phyloP scores from a whole-genome alignment of 2,797 vertebrate genomes.

The Orestias chungarensis region DNA sequence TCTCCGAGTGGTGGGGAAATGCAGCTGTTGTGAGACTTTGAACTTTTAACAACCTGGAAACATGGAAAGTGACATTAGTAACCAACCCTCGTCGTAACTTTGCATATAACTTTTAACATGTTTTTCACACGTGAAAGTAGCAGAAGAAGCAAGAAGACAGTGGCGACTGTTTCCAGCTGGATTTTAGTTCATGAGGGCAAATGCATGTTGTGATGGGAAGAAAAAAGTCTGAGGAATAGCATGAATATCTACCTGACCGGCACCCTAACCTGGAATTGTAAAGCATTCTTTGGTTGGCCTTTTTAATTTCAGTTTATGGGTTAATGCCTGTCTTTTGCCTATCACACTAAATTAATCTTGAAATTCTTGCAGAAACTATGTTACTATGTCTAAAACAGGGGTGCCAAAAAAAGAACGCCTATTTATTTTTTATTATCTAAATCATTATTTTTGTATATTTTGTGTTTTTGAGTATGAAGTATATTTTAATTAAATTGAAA shows the following conservation, averaged over 20 bases:
- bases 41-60: conserved; percentile 35
- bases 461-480: no score
- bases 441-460: no score
- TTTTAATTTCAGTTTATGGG: background rate
- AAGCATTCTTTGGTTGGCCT: background rate
- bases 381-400: no score
- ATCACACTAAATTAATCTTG: background rate
- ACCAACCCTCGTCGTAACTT: background rate
- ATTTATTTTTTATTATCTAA: no score
- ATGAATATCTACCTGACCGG: background rate
- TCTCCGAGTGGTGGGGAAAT: conserved; percentile 16
- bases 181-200: no score
- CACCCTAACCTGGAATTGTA: background rate
- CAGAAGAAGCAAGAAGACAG: background rate
- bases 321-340: background rate
- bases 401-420: no score
- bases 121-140: background rate
- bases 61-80: conserved; percentile 12
- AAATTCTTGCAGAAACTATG: background rate
- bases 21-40: conserved; percentile 38
- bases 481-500: no score
- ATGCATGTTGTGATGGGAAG: no score
- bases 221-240: background rate
- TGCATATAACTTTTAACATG: background rate
- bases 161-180: background rate